A percentile compares a stretch with the other conserved stretches of the same genome.
These are phyloP conservation scores for Syngnathus floridae DNA, from an alignment of 2,113 vertebrate genomes.

Conservation along the genomic window DNA sequence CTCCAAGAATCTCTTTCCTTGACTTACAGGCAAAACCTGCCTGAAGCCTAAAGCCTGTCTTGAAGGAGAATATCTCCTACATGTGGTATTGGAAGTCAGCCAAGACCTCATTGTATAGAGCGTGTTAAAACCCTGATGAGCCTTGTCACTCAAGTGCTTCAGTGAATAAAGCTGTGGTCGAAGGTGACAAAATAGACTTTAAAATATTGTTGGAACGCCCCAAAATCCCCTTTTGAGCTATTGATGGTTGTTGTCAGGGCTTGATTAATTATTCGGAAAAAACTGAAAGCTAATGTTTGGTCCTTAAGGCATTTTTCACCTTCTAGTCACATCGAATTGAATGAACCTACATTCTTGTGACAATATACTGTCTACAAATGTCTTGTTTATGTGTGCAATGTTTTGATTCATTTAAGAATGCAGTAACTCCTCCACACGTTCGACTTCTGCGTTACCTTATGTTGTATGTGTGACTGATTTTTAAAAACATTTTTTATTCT, in stretches of 20 bases:
- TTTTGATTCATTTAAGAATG: neutral
- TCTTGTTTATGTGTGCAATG: neutral
- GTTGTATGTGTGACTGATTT: neutral
- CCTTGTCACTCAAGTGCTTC: constrained; percentile 30
- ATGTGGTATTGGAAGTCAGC: constrained; percentile 42
- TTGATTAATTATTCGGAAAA: too few relatives aligned
- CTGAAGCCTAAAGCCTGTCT: neutral
- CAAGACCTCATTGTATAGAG: constrained; percentile 40
- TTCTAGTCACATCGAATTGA: constrained; percentile 25
- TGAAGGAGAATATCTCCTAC: constrained; percentile 40
- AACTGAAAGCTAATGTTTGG: constrained; percentile 2
- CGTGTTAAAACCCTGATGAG: constrained; percentile 41
- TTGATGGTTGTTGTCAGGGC: neutral
- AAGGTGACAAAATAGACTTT: constrained; percentile 17
- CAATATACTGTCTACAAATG: neutral
- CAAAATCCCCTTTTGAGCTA: neutral
- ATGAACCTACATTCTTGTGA: constrained; percentile 28
- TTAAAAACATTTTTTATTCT: neutral
- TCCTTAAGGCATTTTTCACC: constrained; percentile 38
- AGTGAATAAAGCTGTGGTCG: constrained; percentile 28
- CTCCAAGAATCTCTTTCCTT: neutral
- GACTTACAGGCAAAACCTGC: constrained; percentile 6
- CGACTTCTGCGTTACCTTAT: neutral
- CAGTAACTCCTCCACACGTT: neutral
- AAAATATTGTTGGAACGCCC: neutral